Percentiles rank a stretch among this genome's conserved stretches.
These are phyloP conservation scores for Desmophyllum pertusum DNA, from an alignment of 92 coral and sea anemone genomes.

Conservation along the genomic window DNA sequence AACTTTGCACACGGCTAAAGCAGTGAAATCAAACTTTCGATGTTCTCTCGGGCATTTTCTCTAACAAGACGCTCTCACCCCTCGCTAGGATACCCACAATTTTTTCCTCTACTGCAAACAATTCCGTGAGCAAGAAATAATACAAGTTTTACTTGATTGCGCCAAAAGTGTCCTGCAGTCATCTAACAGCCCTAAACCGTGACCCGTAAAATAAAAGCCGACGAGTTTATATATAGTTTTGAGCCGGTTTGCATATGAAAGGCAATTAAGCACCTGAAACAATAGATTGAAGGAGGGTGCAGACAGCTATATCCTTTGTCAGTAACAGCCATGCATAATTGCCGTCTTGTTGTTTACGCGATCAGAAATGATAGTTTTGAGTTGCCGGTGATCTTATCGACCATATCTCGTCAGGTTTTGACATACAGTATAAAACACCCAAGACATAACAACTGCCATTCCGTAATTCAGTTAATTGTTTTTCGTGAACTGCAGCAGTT, in stretches of 20 bases:
- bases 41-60: neutral
- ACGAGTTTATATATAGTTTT: slow-evolving; percentile 1
- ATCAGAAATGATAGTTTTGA: neutral
- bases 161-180: slow-evolving; percentile 3
- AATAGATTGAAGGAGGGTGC: slow-evolving; percentile 20
- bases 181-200: slow-evolving; percentile 10
- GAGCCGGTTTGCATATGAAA: slow-evolving; percentile 53
- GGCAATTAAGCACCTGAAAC: slow-evolving; percentile 35
- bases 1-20: neutral
- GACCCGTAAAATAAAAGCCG: slow-evolving; percentile 19
- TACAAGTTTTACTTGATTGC: slow-evolving; percentile 15
- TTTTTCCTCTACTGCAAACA: neutral
- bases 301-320: slow-evolving; percentile 27
- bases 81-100: neutral
- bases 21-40: neutral
- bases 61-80: neutral
- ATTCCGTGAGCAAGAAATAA: neutral
- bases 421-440: neutral
- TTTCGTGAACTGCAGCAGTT: neutral
- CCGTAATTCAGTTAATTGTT: neutral
- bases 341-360: neutral
- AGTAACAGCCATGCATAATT: slow-evolving; percentile 19
- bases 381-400: neutral
- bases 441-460: neutral
- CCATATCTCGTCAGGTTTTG: neutral